These are phyloP conservation scores for Oriolus oriolus DNA, from an alignment of 2,113 vertebrate genomes.

Conservation along the genomic window DNA sequence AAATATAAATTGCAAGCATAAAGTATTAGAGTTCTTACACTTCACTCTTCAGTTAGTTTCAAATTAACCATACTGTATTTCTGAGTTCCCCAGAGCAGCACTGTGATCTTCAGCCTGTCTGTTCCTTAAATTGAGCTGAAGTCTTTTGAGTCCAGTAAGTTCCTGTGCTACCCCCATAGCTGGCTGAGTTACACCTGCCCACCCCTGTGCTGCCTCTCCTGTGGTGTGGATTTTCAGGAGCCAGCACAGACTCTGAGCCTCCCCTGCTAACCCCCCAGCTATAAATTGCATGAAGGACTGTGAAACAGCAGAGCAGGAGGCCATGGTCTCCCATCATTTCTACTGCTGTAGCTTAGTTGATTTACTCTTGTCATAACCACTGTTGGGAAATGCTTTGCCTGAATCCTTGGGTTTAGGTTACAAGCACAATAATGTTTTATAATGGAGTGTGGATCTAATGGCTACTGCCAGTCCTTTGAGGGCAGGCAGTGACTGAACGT, in stretches of 20 bases:
- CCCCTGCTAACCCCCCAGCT: not conserved
- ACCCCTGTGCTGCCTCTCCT: not conserved
- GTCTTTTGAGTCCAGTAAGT: not conserved
- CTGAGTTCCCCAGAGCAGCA: not conserved
- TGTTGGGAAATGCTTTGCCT: not conserved
- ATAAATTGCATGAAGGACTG: not conserved
- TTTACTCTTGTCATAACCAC: not conserved
- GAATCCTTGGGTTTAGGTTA: not conserved
- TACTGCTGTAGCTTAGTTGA: not conserved
- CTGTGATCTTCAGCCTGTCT: not conserved
- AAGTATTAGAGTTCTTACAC: not conserved
- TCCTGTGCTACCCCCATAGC: not conserved
- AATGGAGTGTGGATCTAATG: not conserved
- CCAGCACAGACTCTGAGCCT: not conserved
- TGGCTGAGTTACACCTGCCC: not conserved
- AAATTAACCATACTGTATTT: not conserved
- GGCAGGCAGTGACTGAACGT: not conserved
- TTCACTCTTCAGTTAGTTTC: not conserved
- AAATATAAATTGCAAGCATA: constrained; percentile 36
- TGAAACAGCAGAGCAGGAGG: constrained; percentile 1
- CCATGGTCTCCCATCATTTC: not conserved
- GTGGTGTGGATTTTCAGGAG: not conserved
- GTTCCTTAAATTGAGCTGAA: not conserved
- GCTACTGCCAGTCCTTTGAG: not conserved
- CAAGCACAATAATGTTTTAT: not conserved